Evolutionary conservation across 2,113 vertebrate genomes (phyloP), one percentile per base, ranked within the genome.

Genomic region (Chascanopsetta lugubris): DNA sequence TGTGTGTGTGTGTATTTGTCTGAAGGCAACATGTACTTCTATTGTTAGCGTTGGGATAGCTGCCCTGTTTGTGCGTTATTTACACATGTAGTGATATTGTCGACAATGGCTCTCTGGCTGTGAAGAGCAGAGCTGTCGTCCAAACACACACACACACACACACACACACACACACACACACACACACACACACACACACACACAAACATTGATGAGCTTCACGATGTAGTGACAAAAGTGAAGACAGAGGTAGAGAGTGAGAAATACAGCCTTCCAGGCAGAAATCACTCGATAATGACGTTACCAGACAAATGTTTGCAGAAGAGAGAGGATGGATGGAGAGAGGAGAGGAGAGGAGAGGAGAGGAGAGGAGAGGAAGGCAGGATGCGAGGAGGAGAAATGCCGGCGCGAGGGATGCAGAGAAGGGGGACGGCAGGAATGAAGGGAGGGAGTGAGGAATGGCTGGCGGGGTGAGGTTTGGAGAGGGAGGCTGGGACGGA

Each of bases 171-270:
- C 29, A 30, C 32, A 12, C 32, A 36, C 34, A 15, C 34, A 50
- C 11, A 54, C 17, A 57, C 34, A 36, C n/a, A 46, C 34, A n/a
- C 26, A 27, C 47, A 61, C 24, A 42, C n/a, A 38, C 34, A 29
- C 15, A 46, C 30, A 34, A 50, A 63, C 30, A 77, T 51, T 17
- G 60, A 75, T 77, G 70, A 36, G 56, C 30, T 77, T 65, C 60
- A 68, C 65, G 22, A 47, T 43, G 60, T 32, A 51, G 69, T 70
- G 85, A 85, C 74, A 87, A 65, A 48, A 59, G 38, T 42, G 38
- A 42, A 42, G 38, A 42, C 27, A 54, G 17, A 61, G 72, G 60
- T 25, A 24, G 40, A 22, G 46, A 20, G 27, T 43, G 49, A 72
- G 57, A 69, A 63, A 66, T 48, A 34, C 67, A 63, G 61, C 51